Base-by-base conservation (phyloP, 2,888 invertebrate species). In the Anticlea derivata region DNA sequence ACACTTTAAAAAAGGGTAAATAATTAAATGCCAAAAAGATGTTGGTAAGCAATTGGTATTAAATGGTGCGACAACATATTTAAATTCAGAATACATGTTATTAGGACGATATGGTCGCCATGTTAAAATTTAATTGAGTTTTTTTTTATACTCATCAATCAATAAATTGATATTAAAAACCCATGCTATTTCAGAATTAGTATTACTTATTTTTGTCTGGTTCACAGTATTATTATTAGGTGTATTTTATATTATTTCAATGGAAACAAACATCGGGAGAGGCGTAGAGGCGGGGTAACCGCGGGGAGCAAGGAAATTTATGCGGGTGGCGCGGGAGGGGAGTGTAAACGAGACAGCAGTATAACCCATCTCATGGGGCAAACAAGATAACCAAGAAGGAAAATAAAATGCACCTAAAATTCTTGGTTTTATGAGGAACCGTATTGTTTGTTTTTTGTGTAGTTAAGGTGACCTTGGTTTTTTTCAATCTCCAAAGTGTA, bases 231-330 rank as follows among this genome's bases (percentile, higher is more conserved):
- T 17, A n/a, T 29, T 43, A 31, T 24, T 22, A 31, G n/a, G 13
- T 41, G 6, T 8, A 34, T 17, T 33, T 44, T 6, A 11, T 5
- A 29, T n/a, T n/a, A n/a, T 10, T 12, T 57, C 68, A 86, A 70
- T 87, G 89, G 86, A 85, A 79, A 86, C 84, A 51, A 35, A 55
- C 70, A 54, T 57, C 60, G 75, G 82, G 82, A 76, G 80, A 82
- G 80, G 80, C 78, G 65, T 65, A 78, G 82, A 75, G 87, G 85
- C 83, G 86, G 86, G 82, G 86, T 80, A 76, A 78, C 83, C 80
- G 81, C 68, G 71, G 73, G 70, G 57, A 68, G 75, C 78, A 80
- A 80, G 81, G 79, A 80, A 83, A 83, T 80, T 78, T 77, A 80
- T 75, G 74, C 76, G 71, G 78, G 73, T 64, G 68, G 71, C 54